A percentile compares a stretch with the other conserved stretches of the same genome.
Conservation (phyloP, 2,888 invertebrate species). For the Clistopyga incitator region DNA sequence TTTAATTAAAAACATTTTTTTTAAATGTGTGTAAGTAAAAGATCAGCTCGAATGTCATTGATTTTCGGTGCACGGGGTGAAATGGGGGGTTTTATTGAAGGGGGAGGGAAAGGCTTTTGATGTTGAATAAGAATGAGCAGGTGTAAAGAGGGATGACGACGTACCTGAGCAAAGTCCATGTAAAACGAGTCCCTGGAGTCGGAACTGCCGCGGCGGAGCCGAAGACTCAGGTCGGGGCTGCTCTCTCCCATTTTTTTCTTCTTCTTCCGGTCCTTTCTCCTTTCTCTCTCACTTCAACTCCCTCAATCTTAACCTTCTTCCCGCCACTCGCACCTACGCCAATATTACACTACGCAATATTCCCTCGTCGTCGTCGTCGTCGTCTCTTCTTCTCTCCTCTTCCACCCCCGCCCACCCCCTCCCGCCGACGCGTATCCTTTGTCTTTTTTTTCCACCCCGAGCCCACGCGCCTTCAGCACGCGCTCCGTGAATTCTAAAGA, state of each 20-base stretch:
- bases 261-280: slow-evolving; percentile 72
- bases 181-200: slow-evolving; percentile 95
- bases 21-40: too few species aligned
- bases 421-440: slow-evolving; percentile 53
- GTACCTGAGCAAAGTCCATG: slow-evolving; percentile 92
- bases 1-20: too few species aligned
- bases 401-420: slow-evolving; percentile 45
- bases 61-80: background rate
- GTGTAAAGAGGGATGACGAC: slow-evolving; percentile 42
- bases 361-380: slow-evolving; percentile 12
- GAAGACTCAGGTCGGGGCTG: slow-evolving; percentile 94
- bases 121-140: background rate
- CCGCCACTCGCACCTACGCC: slow-evolving; percentile 24
- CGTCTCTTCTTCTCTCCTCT: slow-evolving; percentile 41
- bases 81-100: background rate
- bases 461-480: slow-evolving; percentile 74
- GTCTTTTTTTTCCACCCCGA: slow-evolving; percentile 72
- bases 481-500: slow-evolving; percentile 80
- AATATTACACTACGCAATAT: slow-evolving; percentile 14
- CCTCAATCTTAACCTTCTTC: slow-evolving; percentile 31
- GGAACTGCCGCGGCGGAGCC: slow-evolving; percentile 93
- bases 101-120: background rate
- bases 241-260: slow-evolving; percentile 90
- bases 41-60: background rate
- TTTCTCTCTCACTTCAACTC: slow-evolving; percentile 33